phyloP scores from a whole-genome alignment of 2,888 invertebrate genomes.

The Galeopsomyia nigrocyanea region DNA sequence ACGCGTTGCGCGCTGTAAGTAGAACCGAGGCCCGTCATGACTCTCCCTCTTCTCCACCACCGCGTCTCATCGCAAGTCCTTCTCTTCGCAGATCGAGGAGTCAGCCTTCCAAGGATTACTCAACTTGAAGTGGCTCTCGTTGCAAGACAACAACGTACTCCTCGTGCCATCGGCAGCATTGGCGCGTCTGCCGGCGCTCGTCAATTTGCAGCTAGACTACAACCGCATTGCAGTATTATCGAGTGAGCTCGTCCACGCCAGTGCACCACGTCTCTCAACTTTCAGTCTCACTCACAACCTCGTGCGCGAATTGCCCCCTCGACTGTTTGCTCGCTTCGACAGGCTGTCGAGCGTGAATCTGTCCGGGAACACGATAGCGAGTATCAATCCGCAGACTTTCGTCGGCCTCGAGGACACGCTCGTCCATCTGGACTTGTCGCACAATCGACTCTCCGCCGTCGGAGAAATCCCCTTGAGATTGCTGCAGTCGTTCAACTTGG shows the following conservation, averaged over 20 bases:
- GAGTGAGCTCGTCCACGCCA: constrained; percentile 80
- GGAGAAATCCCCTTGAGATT: constrained; percentile 76
- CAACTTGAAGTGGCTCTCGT: constrained; percentile 80
- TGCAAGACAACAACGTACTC: constrained; percentile 90
- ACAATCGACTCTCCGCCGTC: constrained; percentile 80
- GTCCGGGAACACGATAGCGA: constrained; percentile 83
- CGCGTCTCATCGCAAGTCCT: too few relatives aligned
- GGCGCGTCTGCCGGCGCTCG: constrained; percentile 81
- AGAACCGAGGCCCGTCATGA: not conserved
- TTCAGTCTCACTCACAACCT: constrained; percentile 87
- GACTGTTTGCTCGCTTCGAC: constrained; percentile 84
- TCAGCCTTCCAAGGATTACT: constrained; percentile 88
- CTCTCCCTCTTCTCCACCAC: too few relatives aligned
- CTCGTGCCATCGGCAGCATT: constrained; percentile 87
- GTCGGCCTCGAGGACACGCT: constrained; percentile 82
- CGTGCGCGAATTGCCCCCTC: constrained; percentile 86
- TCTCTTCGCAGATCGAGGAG: constrained; percentile 82
- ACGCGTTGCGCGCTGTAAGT: constrained; percentile 87
- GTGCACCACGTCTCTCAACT: constrained; percentile 78
- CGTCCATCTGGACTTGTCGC: constrained; percentile 79
- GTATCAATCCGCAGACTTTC: constrained; percentile 81
- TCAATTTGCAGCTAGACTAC: constrained; percentile 83
- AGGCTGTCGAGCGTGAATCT: constrained; percentile 81
- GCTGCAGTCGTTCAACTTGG: constrained; percentile 81
- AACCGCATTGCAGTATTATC: constrained; percentile 90